These are phyloP conservation scores for Nephrocerus scutellatus DNA, from an alignment of 2,888 invertebrate species.

Conservation along the genomic window DNA sequence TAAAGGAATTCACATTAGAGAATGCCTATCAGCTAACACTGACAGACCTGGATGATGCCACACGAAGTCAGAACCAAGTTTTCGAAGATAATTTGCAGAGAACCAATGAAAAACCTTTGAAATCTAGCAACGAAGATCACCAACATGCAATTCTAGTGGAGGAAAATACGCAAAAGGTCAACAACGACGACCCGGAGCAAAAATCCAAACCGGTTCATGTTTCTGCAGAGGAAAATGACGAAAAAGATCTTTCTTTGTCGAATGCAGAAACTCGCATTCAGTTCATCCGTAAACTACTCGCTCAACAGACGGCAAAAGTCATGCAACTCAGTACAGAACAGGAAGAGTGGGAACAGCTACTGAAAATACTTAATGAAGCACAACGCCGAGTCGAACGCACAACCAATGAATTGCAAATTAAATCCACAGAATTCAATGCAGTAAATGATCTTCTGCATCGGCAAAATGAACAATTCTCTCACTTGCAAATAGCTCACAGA, in stretches of 20 bases:
- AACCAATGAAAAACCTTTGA: no score
- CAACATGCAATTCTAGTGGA: no score
- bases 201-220: constrained; percentile 9
- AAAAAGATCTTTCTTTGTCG: constrained; percentile 1
- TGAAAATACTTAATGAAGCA: constrained; percentile 27
- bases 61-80: no score
- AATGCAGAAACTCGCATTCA: constrained; percentile 23
- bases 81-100: no score
- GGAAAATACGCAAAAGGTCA: no score
- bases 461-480: constrained; percentile 35
- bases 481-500: no score
- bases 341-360: constrained; percentile 37
- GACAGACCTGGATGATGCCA: no score
- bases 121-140: no score
- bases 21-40: no score
- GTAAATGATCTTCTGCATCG: constrained; percentile 36
- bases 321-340: constrained; percentile 31
- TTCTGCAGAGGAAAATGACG: not conserved
- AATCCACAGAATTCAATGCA: constrained; percentile 33
- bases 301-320: constrained; percentile 35
- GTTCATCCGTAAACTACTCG: constrained; percentile 30
- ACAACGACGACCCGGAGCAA: constrained; percentile 4
- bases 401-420: constrained; percentile 27
- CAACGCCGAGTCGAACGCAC: constrained; percentile 30
- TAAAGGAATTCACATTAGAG: no score